A percentile compares a stretch with the other conserved stretches of the same genome.
These are phyloP conservation scores for Miniopterus natalensis DNA, from an alignment of 2,113 vertebrate genomes.

Conservation along the genomic window DNA sequence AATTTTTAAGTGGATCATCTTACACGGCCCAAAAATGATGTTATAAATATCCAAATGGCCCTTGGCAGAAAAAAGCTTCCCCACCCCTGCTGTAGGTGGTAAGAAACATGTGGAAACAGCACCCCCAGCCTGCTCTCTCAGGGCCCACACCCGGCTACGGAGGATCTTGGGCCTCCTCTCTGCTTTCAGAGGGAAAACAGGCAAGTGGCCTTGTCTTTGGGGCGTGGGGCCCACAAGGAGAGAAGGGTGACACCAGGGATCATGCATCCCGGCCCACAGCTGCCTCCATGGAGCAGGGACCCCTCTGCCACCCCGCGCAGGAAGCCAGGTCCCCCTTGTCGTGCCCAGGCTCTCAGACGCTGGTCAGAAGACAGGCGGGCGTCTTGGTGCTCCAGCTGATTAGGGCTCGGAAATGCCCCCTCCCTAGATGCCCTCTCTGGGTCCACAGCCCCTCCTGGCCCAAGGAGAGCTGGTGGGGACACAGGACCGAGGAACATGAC, in stretches of 20 bases:
- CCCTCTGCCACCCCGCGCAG: neutral
- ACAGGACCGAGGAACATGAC: too few relatives aligned
- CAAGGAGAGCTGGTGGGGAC: neutral
- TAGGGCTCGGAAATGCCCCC: neutral
- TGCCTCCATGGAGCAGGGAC: neutral
- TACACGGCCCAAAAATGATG: too few relatives aligned
- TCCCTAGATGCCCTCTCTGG: neutral
- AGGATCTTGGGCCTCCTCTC: neutral
- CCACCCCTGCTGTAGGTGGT: neutral
- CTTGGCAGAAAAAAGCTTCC: too few relatives aligned
- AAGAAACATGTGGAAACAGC: neutral
- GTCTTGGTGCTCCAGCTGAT: neutral
- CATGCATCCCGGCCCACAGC: neutral
- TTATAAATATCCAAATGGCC: too few relatives aligned
- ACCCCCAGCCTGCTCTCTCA: neutral
- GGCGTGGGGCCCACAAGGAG: neutral
- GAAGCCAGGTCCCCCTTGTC: too few relatives aligned
- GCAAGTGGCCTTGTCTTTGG: neutral
- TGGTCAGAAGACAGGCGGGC: neutral
- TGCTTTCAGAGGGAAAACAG: neutral
- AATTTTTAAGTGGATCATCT: too few relatives aligned
- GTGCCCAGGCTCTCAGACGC: rapidly evolving
- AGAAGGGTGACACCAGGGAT: neutral
- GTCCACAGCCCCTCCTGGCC: neutral
- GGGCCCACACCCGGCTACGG: neutral